phyloP scores from a whole-genome alignment of 2,113 vertebrate species.

The Lichenostomus cassidix region DNA sequence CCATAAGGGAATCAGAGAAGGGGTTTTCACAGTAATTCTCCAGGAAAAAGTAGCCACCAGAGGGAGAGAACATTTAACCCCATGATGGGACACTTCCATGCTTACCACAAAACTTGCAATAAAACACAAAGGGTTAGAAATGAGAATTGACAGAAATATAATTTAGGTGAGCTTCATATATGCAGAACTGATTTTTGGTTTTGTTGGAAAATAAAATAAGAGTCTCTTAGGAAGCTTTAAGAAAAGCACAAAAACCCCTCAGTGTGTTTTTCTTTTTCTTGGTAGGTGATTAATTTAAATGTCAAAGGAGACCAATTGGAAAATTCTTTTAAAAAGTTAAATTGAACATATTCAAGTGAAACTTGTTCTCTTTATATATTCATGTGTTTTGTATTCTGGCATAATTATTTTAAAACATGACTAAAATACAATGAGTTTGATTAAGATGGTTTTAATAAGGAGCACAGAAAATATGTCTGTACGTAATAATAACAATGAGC shows the following conservation, averaged over 20 bases:
- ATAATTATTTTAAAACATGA: conserved; percentile 52
- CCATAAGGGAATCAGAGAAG: background rate
- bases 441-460: conserved; percentile 61
- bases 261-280: background rate
- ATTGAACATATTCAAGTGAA: conserved; percentile 9
- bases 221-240: background rate
- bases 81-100: background rate
- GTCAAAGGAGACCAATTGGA: background rate
- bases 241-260: background rate
- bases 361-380: conserved; percentile 8
- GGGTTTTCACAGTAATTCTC: background rate
- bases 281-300: conserved; percentile 1
- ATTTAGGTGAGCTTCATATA: background rate
- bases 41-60: background rate
- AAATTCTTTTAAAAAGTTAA: conserved; percentile 26
- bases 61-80: background rate
- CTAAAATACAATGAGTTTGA: conserved; percentile 56
- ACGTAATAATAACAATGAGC: conserved; percentile 23
- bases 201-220: background rate
- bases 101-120: background rate
- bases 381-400: conserved; percentile 20
- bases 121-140: background rate
- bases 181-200: background rate
- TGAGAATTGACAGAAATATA: background rate
- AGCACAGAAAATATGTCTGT: conserved; percentile 32